A percentile compares a stretch with the other conserved stretches of the same genome.
phyloP scores from a whole-genome alignment of 2,888 invertebrate species.

The Argyresthia albistria region DNA sequence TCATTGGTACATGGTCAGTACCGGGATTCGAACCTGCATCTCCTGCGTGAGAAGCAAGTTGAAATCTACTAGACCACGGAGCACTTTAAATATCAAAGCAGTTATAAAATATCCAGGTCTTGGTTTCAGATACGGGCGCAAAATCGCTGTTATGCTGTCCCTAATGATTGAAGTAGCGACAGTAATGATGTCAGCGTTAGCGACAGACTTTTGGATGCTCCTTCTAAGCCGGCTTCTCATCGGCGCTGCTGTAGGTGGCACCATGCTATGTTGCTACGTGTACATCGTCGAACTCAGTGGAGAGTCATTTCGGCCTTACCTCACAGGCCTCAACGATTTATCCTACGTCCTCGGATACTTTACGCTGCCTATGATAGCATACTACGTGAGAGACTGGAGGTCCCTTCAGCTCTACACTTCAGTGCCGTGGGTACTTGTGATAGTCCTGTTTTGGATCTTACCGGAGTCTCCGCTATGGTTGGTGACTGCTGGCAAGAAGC shows the following conservation, averaged over 20 bases:
- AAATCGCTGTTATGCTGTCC: constrained; percentile 72
- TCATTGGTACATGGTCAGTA: too few species aligned
- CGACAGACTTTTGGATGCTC: constrained; percentile 74
- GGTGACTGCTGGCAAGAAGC: constrained; percentile 75
- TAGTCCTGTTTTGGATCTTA: constrained; percentile 77
- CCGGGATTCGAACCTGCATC: too few species aligned
- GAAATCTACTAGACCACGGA: too few species aligned
- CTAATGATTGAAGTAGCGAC: constrained; percentile 70
- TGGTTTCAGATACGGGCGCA: constrained; percentile 74
- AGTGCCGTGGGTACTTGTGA: constrained; percentile 60
- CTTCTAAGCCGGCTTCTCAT: constrained; percentile 70
- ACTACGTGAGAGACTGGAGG: constrained; percentile 74
- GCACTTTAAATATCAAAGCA: too few species aligned
- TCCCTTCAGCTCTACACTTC: constrained; percentile 71
- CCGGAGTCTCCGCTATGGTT: constrained; percentile 88
- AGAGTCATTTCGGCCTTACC: constrained; percentile 63
- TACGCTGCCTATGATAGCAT: constrained; percentile 70
- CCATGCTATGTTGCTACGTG: constrained; percentile 78
- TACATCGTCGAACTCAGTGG: constrained; percentile 75
- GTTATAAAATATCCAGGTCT: too few species aligned
- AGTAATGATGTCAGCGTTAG: constrained; percentile 63
- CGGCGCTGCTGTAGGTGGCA: constrained; percentile 75
- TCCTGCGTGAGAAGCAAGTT: too few species aligned
- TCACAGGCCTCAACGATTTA: constrained; percentile 68
- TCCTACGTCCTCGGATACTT: constrained; percentile 70